phyloP scores from a whole-genome alignment of 2,888 invertebrate species.

The Alsophila aescularia region DNA sequence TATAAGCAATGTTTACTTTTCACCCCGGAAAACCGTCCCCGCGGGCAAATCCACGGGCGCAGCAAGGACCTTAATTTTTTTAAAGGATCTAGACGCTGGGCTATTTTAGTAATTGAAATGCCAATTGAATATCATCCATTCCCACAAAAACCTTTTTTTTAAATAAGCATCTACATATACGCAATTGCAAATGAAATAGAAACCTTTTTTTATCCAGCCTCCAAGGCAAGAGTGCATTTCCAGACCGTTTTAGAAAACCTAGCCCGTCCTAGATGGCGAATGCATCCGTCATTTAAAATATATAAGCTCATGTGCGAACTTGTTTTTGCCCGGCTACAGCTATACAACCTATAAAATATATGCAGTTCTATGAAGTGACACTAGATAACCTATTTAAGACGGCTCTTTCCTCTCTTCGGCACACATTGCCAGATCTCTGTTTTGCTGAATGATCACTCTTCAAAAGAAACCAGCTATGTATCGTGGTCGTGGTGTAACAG shows the following conservation, averaged over 20 bases:
- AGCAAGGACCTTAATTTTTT: too few species aligned
- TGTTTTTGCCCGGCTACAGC: conserved; percentile 73
- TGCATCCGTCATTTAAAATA: conserved; percentile 72
- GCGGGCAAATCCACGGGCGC: too few species aligned
- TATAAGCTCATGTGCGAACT: conserved; percentile 62
- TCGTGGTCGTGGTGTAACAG: conserved; percentile 14
- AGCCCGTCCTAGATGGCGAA: conserved; percentile 65
- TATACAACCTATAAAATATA: conserved; percentile 75
- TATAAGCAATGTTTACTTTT: too few species aligned
- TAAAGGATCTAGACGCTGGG: too few species aligned
- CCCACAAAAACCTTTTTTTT: too few species aligned
- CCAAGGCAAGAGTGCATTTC: conserved; percentile 55
- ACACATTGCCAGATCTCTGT: conserved; percentile 41
- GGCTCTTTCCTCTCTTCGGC: background rate
- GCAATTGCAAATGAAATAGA: conserved; percentile 20
- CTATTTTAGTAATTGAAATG: too few species aligned
- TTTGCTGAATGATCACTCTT: rapidly evolving
- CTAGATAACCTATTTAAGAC: conserved; percentile 26
- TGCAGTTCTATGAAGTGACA: conserved; percentile 67
- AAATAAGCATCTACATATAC: too few species aligned
- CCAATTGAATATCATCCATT: too few species aligned
- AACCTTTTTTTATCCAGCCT: conserved; percentile 39
- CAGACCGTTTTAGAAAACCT: conserved; percentile 68
- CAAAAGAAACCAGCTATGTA: conserved; percentile 44
- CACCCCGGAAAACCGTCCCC: too few species aligned